Base-by-base conservation (phyloP, 2,797 vertebrate species). In the Champsocephalus esox region DNA sequence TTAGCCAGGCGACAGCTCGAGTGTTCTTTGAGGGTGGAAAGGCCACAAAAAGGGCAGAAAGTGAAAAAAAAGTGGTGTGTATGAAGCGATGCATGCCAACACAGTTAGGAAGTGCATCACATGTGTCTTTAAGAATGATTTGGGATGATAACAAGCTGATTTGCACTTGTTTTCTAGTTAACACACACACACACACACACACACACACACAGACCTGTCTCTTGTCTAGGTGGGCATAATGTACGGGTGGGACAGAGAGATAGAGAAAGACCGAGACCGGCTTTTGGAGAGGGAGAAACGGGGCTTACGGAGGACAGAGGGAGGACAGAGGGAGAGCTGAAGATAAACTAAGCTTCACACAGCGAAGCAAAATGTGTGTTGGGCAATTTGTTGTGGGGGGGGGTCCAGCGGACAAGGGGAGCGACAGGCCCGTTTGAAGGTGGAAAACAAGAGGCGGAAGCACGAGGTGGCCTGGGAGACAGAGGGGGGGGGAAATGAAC, bases 301-400 rank as follows among this genome's bases (percentile, higher is more conserved):
- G 79, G 81, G 84, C 77, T 89, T 88, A 86, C 5, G 44, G 79
- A 70, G 80, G 77, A 84, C 75, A 73, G 83, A 73, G 70, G 69
- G 77, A 84, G 85, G 83, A 80, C 58, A 84, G 83, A 77, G 87
- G 89, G 86, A 82, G 77, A 81, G 85, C 75, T 75, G 75, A 4
- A 90, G 92, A 89, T 92, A 91, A 92, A 92, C 79, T 82, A 81
- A 86, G 88, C 91, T 87, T 83, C 80, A 82, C 80, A 87, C 83
- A 56, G 88, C 81, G 24, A 84, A 88, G 81, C 80, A 71, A 79
- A 89, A 88, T 38, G 69, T 59, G 80, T 66, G 60, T 43, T n/a
- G 65, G 82, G 67, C 66, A 80, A 74, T 88, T 84, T 81, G 81
- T 79, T 68, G 79, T 44, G 70, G 73, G 66, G 61, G 83, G 73